Conservation (phyloP, 2,797 vertebrate genomes). For the Phoxinus dragarum region DNA sequence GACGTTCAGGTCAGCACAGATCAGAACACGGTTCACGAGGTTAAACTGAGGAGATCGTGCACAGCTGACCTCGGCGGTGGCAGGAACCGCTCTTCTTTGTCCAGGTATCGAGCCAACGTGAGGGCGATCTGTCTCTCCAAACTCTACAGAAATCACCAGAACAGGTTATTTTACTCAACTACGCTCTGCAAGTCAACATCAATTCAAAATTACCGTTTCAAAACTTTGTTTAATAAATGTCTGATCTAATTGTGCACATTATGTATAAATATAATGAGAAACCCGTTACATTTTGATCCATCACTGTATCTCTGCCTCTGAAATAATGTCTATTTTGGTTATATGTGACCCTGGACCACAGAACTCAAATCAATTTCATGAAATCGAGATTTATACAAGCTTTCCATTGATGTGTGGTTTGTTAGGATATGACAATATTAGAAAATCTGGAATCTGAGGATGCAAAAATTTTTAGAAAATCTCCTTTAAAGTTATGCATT, state of each 20-base stretch:
- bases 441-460: too few species aligned
- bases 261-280: background rate
- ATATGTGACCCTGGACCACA: background rate
- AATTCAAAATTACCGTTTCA: background rate
- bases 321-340: background rate
- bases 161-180: background rate
- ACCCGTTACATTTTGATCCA: too few species aligned
- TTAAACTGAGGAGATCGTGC: background rate
- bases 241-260: background rate
- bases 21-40: too few species aligned
- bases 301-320: background rate
- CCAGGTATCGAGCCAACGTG: constrained; percentile 92
- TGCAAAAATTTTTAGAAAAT: too few species aligned
- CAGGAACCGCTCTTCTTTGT: constrained; percentile 93
- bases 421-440: too few species aligned
- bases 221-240: background rate
- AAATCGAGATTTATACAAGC: too few species aligned
- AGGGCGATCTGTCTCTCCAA: constrained; percentile 86
- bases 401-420: too few species aligned
- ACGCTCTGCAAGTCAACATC: background rate
- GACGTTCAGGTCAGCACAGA: background rate
- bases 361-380: too few species aligned
- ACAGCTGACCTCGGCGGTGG: constrained; percentile 85
- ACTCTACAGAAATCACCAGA: constrained; percentile 78
- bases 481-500: too few species aligned